A percentile compares a stretch with the other conserved stretches of the same genome.
phyloP scores from a whole-genome alignment of 1,140 invertebrate species.

The Archivesica marissinica region DNA sequence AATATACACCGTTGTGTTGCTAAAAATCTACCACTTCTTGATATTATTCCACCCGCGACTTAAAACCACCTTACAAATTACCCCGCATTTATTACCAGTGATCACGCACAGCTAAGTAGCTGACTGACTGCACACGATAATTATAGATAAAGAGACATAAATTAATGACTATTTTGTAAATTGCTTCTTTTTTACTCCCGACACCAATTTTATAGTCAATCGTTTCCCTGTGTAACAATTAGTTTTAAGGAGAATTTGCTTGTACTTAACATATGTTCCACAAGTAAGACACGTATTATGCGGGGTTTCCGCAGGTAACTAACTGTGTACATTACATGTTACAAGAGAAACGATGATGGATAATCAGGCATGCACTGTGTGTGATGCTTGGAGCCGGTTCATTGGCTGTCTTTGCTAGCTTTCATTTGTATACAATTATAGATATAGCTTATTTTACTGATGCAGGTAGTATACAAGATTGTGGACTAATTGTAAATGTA shows the following conservation, averaged over 20 bases:
- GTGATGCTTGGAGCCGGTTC: too few species aligned
- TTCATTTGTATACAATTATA: too few species aligned
- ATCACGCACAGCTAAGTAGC: constrained; percentile 42
- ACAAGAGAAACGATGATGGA: too few species aligned
- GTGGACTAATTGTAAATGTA: too few species aligned
- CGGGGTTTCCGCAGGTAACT: too few species aligned
- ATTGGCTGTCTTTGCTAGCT: too few species aligned
- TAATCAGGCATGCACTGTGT: too few species aligned
- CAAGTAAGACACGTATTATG: too few species aligned
- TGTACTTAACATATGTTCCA: background rate
- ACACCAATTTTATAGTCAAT: constrained; percentile 29
- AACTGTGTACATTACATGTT: too few species aligned
- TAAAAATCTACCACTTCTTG: background rate
- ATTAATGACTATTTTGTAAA: constrained; percentile 51
- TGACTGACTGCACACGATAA: constrained; percentile 11
- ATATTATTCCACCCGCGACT: constrained; percentile 31
- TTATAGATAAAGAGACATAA: constrained; percentile 37
- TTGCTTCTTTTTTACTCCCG: constrained; percentile 36
- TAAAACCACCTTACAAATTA: constrained; percentile 34
- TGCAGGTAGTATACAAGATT: too few species aligned
- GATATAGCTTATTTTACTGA: too few species aligned
- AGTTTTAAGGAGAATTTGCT: background rate
- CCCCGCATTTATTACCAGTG: background rate
- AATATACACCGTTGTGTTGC: constrained; percentile 12
- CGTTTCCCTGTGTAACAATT: constrained; percentile 9